A percentile compares a stretch with the other conserved stretches of the same genome.
Conservation (phyloP, 2,888 invertebrate genomes). For the Lamellibrachia satsuma region DNA sequence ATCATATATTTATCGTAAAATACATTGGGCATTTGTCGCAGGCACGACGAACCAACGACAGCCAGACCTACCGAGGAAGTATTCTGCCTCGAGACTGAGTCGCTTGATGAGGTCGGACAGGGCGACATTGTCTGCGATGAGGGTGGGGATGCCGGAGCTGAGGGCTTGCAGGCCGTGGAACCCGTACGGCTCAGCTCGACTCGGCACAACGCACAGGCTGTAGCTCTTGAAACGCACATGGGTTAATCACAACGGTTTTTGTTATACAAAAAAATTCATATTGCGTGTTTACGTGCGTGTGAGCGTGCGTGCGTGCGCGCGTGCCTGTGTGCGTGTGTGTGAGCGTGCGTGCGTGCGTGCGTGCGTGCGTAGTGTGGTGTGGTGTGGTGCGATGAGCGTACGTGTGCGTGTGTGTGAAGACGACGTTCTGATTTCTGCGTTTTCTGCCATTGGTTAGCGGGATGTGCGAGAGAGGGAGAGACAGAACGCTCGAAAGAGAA, state of each 20-base stretch:
- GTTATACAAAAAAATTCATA: no score
- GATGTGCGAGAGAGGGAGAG: background rate
- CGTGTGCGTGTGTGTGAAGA: background rate
- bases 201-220: conserved; percentile 37
- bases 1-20: background rate
- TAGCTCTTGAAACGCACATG: background rate
- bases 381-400: no score
- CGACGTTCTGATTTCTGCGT: no score
- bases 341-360: no score
- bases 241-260: no score
- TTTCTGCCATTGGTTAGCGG: no score
- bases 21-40: background rate
- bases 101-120: conserved; percentile 34
- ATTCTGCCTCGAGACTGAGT: conserved; percentile 27
- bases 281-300: no score
- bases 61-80: background rate
- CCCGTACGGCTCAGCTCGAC: conserved; percentile 41
- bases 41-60: background rate
- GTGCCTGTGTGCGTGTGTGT: no score
- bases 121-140: conserved; percentile 38
- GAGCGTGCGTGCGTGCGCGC: no score
- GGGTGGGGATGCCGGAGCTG: conserved; percentile 42
- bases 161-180: conserved; percentile 36
- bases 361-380: background rate
- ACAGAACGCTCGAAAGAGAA: background rate